These are phyloP conservation scores for Nephrotoma flavescens DNA, from an alignment of 2,888 invertebrate genomes.

Conservation along the genomic window DNA sequence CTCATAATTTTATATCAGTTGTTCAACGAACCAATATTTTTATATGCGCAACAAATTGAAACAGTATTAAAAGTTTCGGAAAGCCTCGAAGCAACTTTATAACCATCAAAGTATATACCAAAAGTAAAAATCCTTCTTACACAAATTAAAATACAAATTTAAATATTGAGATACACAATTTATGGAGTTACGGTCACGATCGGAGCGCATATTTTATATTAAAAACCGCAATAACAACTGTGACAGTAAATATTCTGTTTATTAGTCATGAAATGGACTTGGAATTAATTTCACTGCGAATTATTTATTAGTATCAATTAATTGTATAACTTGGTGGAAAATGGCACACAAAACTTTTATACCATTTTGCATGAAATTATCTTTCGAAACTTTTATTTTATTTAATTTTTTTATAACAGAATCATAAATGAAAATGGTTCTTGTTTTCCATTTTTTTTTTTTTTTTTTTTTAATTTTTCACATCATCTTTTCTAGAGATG, in stretches of 20 bases:
- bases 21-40: too few species aligned
- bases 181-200: too few species aligned
- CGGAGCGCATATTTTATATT: neutral
- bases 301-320: neutral
- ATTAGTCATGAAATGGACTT: neutral
- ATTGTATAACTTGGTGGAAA: neutral
- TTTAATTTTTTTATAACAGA: neutral
- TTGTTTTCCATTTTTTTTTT: neutral
- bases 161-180: too few species aligned
- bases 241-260: neutral
- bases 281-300: neutral
- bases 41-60: too few species aligned
- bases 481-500: neutral
- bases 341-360: neutral
- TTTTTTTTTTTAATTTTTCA: neutral
- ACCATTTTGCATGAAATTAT: neutral
- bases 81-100: too few species aligned
- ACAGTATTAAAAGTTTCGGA: too few species aligned
- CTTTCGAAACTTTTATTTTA: neutral
- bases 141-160: too few species aligned
- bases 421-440: neutral
- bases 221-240: neutral
- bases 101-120: too few species aligned
- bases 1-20: too few species aligned
- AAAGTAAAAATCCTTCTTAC: too few species aligned